A percentile compares a stretch with the other conserved stretches of the same genome.
phyloP scores from a whole-genome alignment of 2,797 vertebrate genomes.

The Syncerus caffer region DNA sequence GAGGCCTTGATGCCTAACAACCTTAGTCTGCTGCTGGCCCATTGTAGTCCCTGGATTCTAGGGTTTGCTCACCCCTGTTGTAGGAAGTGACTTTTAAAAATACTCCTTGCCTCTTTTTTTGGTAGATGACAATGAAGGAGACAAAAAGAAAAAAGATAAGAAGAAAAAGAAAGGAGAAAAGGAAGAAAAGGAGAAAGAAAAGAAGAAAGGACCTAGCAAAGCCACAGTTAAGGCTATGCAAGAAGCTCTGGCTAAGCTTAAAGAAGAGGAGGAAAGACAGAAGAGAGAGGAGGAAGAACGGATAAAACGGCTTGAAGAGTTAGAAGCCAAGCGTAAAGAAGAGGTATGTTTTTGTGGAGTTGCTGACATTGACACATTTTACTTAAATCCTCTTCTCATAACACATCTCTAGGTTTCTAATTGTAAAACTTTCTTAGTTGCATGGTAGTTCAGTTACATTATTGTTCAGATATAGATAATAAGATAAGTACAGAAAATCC shows the following conservation, averaged over 20 bases:
- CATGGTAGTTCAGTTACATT: neutral
- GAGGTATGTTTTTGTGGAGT: conserved; percentile 85
- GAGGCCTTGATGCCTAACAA: neutral
- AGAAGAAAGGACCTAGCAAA: conserved; percentile 98
- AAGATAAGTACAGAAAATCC: neutral
- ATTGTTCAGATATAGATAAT: neutral
- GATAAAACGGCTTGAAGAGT: conserved; percentile 88
- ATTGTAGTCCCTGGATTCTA: neutral
- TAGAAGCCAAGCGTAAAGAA: conserved; percentile 92
- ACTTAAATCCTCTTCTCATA: neutral
- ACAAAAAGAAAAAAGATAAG: conserved; percentile 97
- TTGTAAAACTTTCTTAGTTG: neutral
- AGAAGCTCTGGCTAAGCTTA: conserved; percentile 95
- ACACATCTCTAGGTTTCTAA: neutral
- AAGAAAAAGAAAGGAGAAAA: conserved; percentile 95
- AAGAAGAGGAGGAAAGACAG: conserved; percentile 89
- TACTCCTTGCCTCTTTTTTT: conserved; percentile 44
- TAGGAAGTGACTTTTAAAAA: neutral
- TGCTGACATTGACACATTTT: neutral
- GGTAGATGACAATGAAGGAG: conserved; percentile 91
- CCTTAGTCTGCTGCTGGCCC: neutral
- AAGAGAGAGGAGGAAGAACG: conserved; percentile 93
- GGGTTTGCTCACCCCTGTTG: neutral
- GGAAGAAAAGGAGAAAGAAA: conserved; percentile 91
- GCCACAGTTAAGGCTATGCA: conserved; percentile 98